Evolutionary conservation across 1,140 invertebrate species (phyloP).

Genomic region (Orchestia grillus): DNA sequence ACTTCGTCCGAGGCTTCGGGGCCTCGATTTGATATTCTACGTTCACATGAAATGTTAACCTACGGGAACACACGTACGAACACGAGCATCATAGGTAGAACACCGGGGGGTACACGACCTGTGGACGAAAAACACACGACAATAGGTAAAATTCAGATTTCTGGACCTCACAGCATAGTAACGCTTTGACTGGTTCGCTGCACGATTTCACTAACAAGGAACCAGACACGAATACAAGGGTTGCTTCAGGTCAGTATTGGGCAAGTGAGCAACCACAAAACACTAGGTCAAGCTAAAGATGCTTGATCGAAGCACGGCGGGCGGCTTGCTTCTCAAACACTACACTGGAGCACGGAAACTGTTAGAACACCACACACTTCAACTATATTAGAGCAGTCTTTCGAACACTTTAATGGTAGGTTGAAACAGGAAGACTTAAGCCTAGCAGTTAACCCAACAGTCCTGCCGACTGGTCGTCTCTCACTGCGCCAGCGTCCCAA

Average conservation of each 20-base stretch:
- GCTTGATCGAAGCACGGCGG: not conserved
- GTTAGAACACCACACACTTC: not conserved
- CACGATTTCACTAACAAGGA: not conserved
- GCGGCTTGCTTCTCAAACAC: not conserved
- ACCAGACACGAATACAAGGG: not conserved
- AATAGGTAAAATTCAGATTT: not conserved
- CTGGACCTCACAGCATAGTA: not conserved
- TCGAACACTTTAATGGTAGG: not conserved
- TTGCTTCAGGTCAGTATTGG: not conserved
- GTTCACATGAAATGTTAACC: not conserved
- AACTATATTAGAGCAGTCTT: not conserved
- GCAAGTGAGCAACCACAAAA: not conserved
- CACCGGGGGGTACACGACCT: too few species aligned
- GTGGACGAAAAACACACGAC: not conserved
- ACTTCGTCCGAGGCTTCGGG: not conserved
- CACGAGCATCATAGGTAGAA: not conserved
- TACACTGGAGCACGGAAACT: not conserved
- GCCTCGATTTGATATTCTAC: not conserved
- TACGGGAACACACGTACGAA: not conserved
- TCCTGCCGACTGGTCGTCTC: not conserved
- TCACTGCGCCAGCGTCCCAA: not conserved
- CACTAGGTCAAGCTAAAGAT: not conserved
- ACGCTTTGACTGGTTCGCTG: not conserved
- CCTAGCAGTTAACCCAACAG: not conserved
- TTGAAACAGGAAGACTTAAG: not conserved